Base-by-base conservation (phyloP, 1,140 invertebrate genomes). In the Drosophila mauritiana region DNA sequence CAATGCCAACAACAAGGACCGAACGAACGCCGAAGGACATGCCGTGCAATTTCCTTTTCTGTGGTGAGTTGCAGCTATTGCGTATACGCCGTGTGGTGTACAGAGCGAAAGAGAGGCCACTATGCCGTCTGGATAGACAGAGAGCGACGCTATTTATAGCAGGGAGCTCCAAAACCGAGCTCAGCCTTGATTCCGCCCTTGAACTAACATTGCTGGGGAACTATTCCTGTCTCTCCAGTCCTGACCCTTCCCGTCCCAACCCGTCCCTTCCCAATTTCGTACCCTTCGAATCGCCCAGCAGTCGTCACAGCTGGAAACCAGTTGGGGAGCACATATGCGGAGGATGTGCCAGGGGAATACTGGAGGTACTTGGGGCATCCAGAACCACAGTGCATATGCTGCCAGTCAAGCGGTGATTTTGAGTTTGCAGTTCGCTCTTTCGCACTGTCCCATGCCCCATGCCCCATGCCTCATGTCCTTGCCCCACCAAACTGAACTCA, bases 301-400 rank as follows among this genome's bases (percentile, higher is more conserved):
- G 54, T 39, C 64, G 22, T 46, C 83, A 69, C 84, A 88, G 83
- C 83, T 89, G 84, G 84, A 88, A 83, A 80, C 83, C 82, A 82
- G 73, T 85, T 72, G 52, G 31, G 54, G 25, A 39, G 22, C 49
- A 36, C 17, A 42, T 13, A 25, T 11, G 12, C 15, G 27, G 39
- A 15, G 25, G 40, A 37, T 17, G 6, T 43, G 15, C 13, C 13
- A 39, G 12, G 37, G 37, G 12, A 13, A 39, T 13, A 13, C 20
- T 20, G 8, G 48, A 11, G 22, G 22, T 49, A 43, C 54, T 49
- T 36, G 51, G 51, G 69, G 54, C 54, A 57, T 55, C 34, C 12
- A 37, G 36, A 12, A 13, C 31, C 31, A 31, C 61, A 58, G 48
- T 65, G 84, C 75, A 89, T 86, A 69, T 89, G 84, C 80, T 31